Conservation (phyloP, 2,888 invertebrate genomes). For the Notodonta dromedarius region DNA sequence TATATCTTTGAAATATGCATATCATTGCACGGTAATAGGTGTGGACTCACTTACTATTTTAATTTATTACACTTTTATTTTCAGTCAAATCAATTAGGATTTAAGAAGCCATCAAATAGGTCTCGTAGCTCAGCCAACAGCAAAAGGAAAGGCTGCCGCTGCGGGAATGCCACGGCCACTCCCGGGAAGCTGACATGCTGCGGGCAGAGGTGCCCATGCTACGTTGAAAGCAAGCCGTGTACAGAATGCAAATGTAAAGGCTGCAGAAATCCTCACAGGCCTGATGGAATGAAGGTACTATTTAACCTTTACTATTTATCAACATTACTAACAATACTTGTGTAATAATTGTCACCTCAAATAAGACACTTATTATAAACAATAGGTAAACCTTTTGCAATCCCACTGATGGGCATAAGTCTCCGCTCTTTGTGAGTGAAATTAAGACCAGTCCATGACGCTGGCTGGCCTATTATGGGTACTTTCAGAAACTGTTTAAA, state of each 20-base stretch:
- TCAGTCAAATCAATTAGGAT: slow-evolving; percentile 70
- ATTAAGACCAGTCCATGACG: no score
- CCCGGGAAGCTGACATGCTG: slow-evolving; percentile 97
- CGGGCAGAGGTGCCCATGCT: slow-evolving; percentile 97
- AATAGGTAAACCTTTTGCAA: no score
- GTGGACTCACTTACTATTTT: no score
- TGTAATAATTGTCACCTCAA: no score
- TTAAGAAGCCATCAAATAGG: slow-evolving; percentile 79
- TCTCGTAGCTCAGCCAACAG: slow-evolving; percentile 71
- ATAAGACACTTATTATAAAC: no score
- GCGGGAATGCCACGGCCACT: slow-evolving; percentile 94
- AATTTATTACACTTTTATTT: slow-evolving; percentile 38
- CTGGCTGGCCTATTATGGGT: no score
- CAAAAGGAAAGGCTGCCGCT: slow-evolving; percentile 92
- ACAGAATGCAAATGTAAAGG: slow-evolving; percentile 96
- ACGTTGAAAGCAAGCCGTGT: slow-evolving; percentile 95
- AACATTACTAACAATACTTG: no score
- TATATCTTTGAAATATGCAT: no score
- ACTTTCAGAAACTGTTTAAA: no score
- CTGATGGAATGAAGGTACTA: slow-evolving; percentile 93
- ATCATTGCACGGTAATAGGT: no score
- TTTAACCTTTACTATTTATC: slow-evolving; percentile 12
- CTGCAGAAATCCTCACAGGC: slow-evolving; percentile 95
- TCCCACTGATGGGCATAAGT: no score
- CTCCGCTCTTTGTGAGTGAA: no score